These are phyloP conservation scores for Erythrolamprus reginae DNA, from an alignment of 2,113 vertebrate genomes.

Conservation along the genomic window DNA sequence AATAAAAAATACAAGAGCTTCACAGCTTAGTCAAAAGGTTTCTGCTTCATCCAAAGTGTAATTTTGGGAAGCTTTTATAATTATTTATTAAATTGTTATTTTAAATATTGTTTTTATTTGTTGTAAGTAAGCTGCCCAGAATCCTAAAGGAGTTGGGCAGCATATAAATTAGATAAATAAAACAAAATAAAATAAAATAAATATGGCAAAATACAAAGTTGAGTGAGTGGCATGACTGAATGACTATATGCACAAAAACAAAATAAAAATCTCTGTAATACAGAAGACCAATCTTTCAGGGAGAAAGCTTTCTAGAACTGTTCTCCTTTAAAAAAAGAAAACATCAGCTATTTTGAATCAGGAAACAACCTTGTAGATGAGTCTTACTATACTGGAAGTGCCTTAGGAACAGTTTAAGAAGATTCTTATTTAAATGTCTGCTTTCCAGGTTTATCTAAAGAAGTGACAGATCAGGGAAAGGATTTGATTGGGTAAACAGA, in stretches of 20 bases:
- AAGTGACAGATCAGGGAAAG: background rate
- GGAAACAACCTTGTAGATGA: background rate
- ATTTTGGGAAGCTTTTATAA: background rate
- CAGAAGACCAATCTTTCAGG: background rate
- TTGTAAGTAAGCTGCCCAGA: no score
- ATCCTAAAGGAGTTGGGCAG: no score
- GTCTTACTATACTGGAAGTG: background rate
- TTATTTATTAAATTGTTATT: no score
- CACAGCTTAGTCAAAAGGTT: background rate
- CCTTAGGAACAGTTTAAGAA: background rate
- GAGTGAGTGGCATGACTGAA: background rate
- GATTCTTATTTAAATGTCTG: background rate
- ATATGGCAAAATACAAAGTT: background rate
- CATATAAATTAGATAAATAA: no score
- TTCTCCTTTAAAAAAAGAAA: background rate
- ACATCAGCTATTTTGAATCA: background rate
- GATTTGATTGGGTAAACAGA: background rate
- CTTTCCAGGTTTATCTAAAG: background rate
- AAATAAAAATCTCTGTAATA: background rate
- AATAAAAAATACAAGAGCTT: conserved; percentile 26
- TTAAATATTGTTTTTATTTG: no score
- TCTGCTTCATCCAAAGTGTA: background rate
- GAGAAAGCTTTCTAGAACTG: background rate
- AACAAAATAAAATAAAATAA: no score
- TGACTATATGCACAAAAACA: background rate